These are phyloP conservation scores for Cardiocondyla obscurior DNA, from an alignment of 1,140 invertebrate genomes.

Conservation along the genomic window DNA sequence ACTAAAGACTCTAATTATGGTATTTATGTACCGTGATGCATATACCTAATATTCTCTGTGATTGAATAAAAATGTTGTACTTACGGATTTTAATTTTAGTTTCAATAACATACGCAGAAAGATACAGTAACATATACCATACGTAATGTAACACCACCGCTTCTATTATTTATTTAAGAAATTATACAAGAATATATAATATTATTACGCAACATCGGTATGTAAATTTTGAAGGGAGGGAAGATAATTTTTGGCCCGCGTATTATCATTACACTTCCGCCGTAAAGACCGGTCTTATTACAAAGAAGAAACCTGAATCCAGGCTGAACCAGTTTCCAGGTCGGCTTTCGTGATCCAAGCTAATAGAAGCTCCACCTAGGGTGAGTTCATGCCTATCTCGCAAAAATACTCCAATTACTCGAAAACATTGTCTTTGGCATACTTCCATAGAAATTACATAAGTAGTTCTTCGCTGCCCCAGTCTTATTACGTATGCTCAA, in stretches of 20 bases:
- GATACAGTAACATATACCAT: too few species aligned
- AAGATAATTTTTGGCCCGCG: background rate
- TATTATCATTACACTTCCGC: background rate
- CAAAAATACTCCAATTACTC: constrained; percentile 18
- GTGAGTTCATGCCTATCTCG: background rate
- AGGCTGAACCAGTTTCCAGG: constrained; percentile 9
- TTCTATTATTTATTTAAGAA: background rate
- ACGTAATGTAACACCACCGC: background rate
- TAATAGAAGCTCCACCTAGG: constrained; percentile 42
- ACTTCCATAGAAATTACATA: constrained; percentile 32
- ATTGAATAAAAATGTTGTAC: background rate
- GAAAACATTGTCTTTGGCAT: constrained; percentile 28
- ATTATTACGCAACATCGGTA: background rate
- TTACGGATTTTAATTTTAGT: background rate
- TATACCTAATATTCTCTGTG: background rate
- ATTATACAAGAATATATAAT: background rate
- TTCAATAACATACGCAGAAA: background rate
- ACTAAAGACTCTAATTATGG: background rate
- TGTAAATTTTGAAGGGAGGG: background rate
- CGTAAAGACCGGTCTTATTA: background rate
- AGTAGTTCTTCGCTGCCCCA: background rate
- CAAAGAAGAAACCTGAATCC: constrained; percentile 1
- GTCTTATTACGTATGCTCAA: background rate
- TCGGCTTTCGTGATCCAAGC: constrained; percentile 18
- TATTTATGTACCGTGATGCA: background rate